Conservation (phyloP, 1,140 invertebrate genomes). For the Brachionus rotundiformis region DNA sequence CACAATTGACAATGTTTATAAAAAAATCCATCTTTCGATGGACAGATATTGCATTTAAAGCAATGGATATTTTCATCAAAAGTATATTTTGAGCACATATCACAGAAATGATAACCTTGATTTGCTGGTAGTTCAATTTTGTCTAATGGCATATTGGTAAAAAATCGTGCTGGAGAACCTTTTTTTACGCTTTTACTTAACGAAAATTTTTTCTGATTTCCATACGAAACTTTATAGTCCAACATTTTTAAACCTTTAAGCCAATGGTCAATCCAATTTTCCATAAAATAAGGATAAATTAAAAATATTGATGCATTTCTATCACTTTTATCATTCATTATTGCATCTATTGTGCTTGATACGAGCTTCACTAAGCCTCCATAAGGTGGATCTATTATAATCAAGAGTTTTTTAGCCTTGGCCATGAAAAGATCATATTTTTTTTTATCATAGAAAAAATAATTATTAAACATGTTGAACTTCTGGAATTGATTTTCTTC, state of each 20-base stretch:
- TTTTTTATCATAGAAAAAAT: slow-evolving; percentile 22
- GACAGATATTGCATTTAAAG: slow-evolving; percentile 13
- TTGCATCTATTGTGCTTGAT: slow-evolving; percentile 9
- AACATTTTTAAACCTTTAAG: slow-evolving; percentile 24
- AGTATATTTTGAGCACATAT: slow-evolving; percentile 42
- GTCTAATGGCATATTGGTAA: slow-evolving; percentile 21
- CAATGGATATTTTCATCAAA: slow-evolving; percentile 42
- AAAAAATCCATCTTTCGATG: slow-evolving; percentile 34
- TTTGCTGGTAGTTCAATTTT: not conserved
- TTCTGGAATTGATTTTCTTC: not conserved
- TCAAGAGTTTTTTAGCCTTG: slow-evolving; percentile 24
- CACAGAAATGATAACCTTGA: slow-evolving; percentile 28
- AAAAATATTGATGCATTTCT: not conserved
- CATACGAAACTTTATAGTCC: slow-evolving; percentile 49
- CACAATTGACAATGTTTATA: slow-evolving; percentile 49
- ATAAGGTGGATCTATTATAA: slow-evolving; percentile 49
- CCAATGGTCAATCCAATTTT: slow-evolving; percentile 40
- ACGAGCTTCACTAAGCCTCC: slow-evolving; percentile 5
- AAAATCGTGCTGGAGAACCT: slow-evolving; percentile 47
- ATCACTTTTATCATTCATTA: not conserved
- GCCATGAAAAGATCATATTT: not conserved
- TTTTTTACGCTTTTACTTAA: not conserved
- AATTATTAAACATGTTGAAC: slow-evolving; percentile 49
- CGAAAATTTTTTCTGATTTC: slow-evolving; percentile 49
- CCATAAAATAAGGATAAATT: slow-evolving; percentile 51